These are phyloP conservation scores for Charaxes varanes DNA, from an alignment of 1,140 invertebrate species.

Conservation along the genomic window DNA sequence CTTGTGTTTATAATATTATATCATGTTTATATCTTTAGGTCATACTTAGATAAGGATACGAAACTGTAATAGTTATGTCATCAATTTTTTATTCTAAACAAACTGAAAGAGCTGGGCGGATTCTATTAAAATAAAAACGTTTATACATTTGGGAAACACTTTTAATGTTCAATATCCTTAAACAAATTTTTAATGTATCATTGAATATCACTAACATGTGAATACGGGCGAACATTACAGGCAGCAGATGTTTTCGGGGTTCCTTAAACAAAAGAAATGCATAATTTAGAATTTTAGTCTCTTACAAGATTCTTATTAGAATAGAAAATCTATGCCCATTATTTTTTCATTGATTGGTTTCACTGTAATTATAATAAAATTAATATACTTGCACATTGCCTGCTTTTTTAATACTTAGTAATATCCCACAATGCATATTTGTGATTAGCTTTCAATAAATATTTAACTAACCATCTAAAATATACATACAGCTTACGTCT, in stretches of 20 bases:
- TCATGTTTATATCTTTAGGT: slow-evolving; percentile 1
- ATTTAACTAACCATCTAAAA: too few species aligned
- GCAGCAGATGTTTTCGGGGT: slow-evolving; percentile 77
- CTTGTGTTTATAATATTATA: background rate
- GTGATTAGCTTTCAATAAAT: too few species aligned
- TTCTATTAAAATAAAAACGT: slow-evolving; percentile 34
- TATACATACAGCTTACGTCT: too few species aligned
- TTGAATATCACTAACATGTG: slow-evolving; percentile 79
- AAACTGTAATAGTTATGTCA: slow-evolving; percentile 1
- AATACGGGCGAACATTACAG: slow-evolving; percentile 78
- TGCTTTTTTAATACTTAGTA: too few species aligned
- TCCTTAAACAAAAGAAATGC: slow-evolving; percentile 70
- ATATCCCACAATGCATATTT: too few species aligned
- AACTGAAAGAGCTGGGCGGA: background rate
- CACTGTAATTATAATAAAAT: too few species aligned
- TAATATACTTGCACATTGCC: too few species aligned
- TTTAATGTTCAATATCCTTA: slow-evolving; percentile 78
- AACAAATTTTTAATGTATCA: slow-evolving; percentile 76
- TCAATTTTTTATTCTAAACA: background rate
- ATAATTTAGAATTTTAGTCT: slow-evolving; percentile 14
- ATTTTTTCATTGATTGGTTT: too few species aligned
- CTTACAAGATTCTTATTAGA: slow-evolving; percentile 10
- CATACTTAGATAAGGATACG: background rate
- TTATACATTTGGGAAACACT: slow-evolving; percentile 79
- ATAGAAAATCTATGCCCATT: too few species aligned